A percentile compares a stretch with the other conserved stretches of the same genome.
Conservation (phyloP, 1,140 invertebrate species). For the Matsumurasca onukii region DNA sequence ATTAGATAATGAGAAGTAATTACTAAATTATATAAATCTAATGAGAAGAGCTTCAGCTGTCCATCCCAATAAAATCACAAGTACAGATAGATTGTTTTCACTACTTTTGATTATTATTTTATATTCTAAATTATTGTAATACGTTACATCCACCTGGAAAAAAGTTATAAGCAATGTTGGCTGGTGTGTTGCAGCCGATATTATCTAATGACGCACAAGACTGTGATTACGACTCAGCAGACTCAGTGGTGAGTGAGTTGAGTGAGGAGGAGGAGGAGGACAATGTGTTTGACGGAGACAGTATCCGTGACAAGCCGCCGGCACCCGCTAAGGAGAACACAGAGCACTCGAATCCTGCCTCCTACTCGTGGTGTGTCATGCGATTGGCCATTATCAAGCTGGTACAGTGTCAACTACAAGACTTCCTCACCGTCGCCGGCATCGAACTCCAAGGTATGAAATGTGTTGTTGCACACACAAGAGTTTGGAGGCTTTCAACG, state of each 20-base stretch:
- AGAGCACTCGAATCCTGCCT: slow-evolving; percentile 89
- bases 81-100: too few species aligned
- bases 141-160: too few species aligned
- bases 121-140: too few species aligned
- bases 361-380: slow-evolving; percentile 90
- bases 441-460: slow-evolving; percentile 88
- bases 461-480: too few species aligned
- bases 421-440: slow-evolving; percentile 80
- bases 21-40: too few species aligned
- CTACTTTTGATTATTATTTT: too few species aligned
- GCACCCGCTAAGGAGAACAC: slow-evolving; percentile 60
- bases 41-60: too few species aligned
- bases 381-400: slow-evolving; percentile 84
- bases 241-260: slow-evolving; percentile 75
- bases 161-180: too few species aligned
- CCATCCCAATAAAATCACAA: too few species aligned
- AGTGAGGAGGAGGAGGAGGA: slow-evolving; percentile 75
- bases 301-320: slow-evolving; percentile 52
- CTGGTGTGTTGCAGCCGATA: too few species aligned
- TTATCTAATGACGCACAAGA: slow-evolving; percentile 63
- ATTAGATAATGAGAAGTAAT: too few species aligned
- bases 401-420: slow-evolving; percentile 74
- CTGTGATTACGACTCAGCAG: slow-evolving; percentile 88
- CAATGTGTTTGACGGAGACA: slow-evolving; percentile 68
- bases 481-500: too few species aligned